A percentile compares a stretch with the other conserved stretches of the same genome.
Conservation (phyloP, 2,888 invertebrate species). For the Drosophila falleni region DNA sequence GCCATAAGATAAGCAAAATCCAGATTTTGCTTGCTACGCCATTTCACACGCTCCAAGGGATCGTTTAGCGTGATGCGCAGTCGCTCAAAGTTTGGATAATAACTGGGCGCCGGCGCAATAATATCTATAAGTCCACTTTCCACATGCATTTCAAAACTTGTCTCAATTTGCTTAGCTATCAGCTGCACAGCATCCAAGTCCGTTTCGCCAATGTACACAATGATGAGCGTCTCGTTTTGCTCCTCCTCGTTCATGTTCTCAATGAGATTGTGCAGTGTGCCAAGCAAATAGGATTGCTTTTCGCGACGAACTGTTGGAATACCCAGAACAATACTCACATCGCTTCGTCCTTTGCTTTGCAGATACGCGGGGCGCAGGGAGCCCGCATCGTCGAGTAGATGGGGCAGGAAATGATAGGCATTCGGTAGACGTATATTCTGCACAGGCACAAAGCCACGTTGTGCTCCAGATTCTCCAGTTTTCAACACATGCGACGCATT, state of each 20-base stretch:
- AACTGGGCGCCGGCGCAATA: conserved; percentile 92
- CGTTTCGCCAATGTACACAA: conserved; percentile 95
- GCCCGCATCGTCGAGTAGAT: conserved; percentile 91
- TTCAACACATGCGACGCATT: conserved; percentile 85
- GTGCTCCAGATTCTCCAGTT: conserved; percentile 18
- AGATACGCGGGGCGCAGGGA: conserved; percentile 92
- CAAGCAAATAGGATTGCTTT: conserved; percentile 93
- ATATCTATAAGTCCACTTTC: conserved; percentile 94
- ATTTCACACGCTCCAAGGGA: conserved; percentile 92
- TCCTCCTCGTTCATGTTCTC: conserved; percentile 91
- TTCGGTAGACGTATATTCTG: conserved; percentile 90
- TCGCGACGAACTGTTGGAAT: conserved; percentile 95
- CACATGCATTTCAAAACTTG: conserved; percentile 90
- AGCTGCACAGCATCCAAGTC: conserved; percentile 91
- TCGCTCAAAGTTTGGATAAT: conserved; percentile 94
- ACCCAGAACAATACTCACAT: conserved; percentile 93
- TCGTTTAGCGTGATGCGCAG: conserved; percentile 94
- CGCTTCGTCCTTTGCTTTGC: conserved; percentile 90
- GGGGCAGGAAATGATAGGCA: conserved; percentile 94
- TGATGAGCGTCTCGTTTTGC: conserved; percentile 92
- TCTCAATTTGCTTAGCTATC: conserved; percentile 91
- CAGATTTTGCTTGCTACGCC: conserved; percentile 98
- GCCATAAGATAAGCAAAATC: conserved; percentile 98
- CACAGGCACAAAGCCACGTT: conserved; percentile 83
- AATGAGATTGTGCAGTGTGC: conserved; percentile 93